Evolutionary conservation across 2,113 vertebrate genomes (phyloP).

Genomic region (Pan troglodytes): NHGRI_mPanTro3-v2.1_pri NC_072416.2:82167501-82168000

Average conservation of each 20-base stretch:
- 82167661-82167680: rapidly evolving
- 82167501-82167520: rapidly evolving
- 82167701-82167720: rapidly evolving
- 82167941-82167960: rapidly evolving
- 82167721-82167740: not conserved
- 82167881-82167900: not conserved
- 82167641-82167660: not conserved
- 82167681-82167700: rapidly evolving
- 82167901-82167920: not conserved
- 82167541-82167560: rapidly evolving
- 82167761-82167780: not conserved
- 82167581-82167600: rapidly evolving
- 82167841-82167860: rapidly evolving
- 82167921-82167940: rapidly evolving
- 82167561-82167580: not conserved
- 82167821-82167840: not conserved
- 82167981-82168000: not conserved
- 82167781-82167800: not conserved
- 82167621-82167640: not conserved
- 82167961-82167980: not conserved
- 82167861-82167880: not conserved
- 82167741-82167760: too few relatives aligned
- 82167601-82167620: not conserved
- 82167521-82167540: rapidly evolving
- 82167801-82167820: rapidly evolving